Conservation (phyloP, 2,797 vertebrate genomes). For the Urosaurus nigricauda region DNA sequence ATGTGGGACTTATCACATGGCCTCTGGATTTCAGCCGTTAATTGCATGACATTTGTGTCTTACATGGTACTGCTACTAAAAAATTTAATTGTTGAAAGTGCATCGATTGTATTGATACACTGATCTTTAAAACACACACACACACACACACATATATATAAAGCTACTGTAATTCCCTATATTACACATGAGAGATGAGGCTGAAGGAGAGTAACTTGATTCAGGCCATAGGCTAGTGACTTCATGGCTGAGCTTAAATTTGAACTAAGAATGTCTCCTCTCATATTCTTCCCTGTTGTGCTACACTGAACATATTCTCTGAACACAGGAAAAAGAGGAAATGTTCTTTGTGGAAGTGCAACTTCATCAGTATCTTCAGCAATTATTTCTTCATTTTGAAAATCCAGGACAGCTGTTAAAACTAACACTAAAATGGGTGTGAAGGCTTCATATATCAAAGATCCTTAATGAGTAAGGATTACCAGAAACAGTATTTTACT, state of each 20-base stretch:
- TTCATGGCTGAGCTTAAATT: not conserved
- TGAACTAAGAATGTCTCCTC: not conserved
- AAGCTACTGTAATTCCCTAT: not conserved
- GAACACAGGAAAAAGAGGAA: not conserved
- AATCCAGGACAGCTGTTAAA: not conserved
- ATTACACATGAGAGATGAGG: not conserved
- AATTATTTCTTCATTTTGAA: not conserved
- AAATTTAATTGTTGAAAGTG: not conserved
- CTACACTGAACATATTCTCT: not conserved
- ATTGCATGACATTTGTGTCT: not conserved
- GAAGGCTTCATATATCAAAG: not conserved
- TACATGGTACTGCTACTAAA: not conserved
- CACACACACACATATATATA: not conserved
- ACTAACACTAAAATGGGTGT: not conserved
- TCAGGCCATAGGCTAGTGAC: not conserved
- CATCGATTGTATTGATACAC: not conserved
- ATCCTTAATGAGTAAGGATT: not conserved
- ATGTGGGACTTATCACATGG: not conserved
- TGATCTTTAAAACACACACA: not conserved
- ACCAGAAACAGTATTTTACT: not conserved
- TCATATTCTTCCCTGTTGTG: not conserved
- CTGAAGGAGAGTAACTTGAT: not conserved
- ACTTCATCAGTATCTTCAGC: not conserved
- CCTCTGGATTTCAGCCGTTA: not conserved
- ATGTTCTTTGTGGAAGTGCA: not conserved